Percentiles rank a stretch among this genome's conserved stretches.
phyloP scores from a whole-genome alignment of 2,113 vertebrate species.

The Eonycteris spelaea region DNA sequence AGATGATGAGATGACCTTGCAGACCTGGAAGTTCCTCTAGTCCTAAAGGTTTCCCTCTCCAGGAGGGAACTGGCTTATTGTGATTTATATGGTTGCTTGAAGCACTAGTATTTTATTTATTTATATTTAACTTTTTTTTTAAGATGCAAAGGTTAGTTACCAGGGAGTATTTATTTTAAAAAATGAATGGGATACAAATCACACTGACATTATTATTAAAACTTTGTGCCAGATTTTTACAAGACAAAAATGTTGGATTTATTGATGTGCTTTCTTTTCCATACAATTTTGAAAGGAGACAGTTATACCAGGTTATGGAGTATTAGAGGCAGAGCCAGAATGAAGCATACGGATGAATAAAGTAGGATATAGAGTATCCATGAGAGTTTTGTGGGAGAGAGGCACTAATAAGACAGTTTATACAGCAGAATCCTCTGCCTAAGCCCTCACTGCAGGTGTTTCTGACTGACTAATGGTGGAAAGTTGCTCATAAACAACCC shows the following conservation, averaged over 20 bases:
- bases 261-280: neutral
- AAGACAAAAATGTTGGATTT: neutral
- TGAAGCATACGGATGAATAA: neutral
- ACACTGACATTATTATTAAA: constrained; percentile 38
- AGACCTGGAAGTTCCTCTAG: neutral
- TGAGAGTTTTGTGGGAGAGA: neutral
- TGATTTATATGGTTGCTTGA: neutral
- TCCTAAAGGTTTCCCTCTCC: neutral
- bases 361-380: neutral
- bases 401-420: neutral
- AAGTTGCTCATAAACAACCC: neutral
- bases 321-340: neutral
- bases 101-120: neutral
- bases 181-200: constrained; percentile 42
- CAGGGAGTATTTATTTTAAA: constrained; percentile 46
- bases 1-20: accelerated
- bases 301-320: neutral
- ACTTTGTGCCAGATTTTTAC: neutral
- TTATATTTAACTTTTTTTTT: constrained; percentile 35
- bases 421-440: neutral
- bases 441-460: neutral
- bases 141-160: constrained; percentile 61
- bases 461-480: neutral
- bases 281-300: neutral
- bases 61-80: neutral